Base-by-base conservation (phyloP, 2,113 vertebrate genomes). In the Cyanistes caeruleus region DNA sequence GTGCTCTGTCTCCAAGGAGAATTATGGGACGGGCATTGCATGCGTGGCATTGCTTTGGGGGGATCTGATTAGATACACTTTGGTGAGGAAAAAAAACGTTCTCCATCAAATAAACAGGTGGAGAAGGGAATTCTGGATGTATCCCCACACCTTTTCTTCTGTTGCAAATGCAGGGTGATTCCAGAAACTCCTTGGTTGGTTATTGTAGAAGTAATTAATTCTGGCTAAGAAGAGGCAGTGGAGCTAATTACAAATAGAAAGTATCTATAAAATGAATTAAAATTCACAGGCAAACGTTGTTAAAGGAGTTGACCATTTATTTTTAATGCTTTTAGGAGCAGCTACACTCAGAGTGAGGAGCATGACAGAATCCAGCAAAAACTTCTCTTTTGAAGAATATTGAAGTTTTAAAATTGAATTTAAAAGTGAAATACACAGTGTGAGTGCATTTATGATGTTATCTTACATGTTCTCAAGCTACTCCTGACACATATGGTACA, bases 1-100 rank as follows among this genome's bases (percentile, higher is more conserved):
- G 98, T 98, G 91, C 96, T 83, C 93, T 93, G 92, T 98, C 98
- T 98, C 98, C 96, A 96, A 93, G 97, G 97, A 98, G 97, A 98
- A 95, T 98, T 98, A 98, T 88, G 96, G 97, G 94, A 84, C 94
- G 96, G 97, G 95, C 76, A 58, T 60, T 76, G 96, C 96, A 97
- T 84, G 95, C 77, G 69, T 95, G 96, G 90, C 96, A 98, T 97
- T 90, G 97, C 95, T 98, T 53, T 85, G 94, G 69, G 68, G 93
- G 93, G 96, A 96, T 95, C 93, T 96, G 91, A 97, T 98, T 97
- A 97, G 97, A 93, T 75, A 97, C 96, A 97, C 84, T 96, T 81
- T 82, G 91, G 81, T 22, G 81, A 96, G 95, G 84, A 13, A 79
- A 95, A 39, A 43, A 97, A 92, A 41, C 41, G 65, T 72, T 76